Evolutionary conservation across 2,888 invertebrate species (phyloP), one percentile per base, ranked within the genome.

Genomic region (Nasonia oneida): DNA sequence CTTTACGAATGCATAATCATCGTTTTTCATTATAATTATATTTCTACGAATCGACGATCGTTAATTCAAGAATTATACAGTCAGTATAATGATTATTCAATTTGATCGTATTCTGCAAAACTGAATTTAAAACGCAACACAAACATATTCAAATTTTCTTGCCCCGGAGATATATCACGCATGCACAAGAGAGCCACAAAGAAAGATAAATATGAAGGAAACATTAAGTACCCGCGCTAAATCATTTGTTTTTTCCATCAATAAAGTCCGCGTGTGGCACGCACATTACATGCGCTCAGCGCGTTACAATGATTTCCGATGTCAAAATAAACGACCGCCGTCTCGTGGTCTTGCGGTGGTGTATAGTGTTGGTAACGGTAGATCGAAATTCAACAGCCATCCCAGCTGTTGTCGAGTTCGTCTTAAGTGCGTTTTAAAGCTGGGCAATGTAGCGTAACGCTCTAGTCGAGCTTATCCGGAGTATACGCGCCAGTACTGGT

Each of bases 341-440:
- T 71, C 57, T 71, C 39, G 39, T 2, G 80, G 37, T 33, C 10
- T 6, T 1, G 39, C 23, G n/a, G 6, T 61, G n/a, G 23, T n/a
- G n/a, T 14, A 3, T 8, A 61, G 57, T 61, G n/a, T 53, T 50
- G n/a, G 6, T 23, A 23, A 18, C 4, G 42, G 10, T 18, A 61
- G 57, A 81, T 73, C 61, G 73, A 61, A 71, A 81, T 81, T 74
- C 74, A 61, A 53, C 61, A 42, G 61, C 39, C 61, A 39, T 18
- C 5, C 10, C 53, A 80, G 80, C 57, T 57, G 71, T 71, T 57
- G 80, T 57, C 80, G 37, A 42, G 42, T 29, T 6, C 37, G 50
- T 70, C 73, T 81, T 74, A 47, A 81, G 47, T 61, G 47, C 18
- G 74, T 74, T 81, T 81, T 74, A 61, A 81, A 81, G 39, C 73